These are phyloP conservation scores for Spea multiplicata DNA, from an alignment of 2,113 vertebrate genomes.

Conservation along the genomic window DNA sequence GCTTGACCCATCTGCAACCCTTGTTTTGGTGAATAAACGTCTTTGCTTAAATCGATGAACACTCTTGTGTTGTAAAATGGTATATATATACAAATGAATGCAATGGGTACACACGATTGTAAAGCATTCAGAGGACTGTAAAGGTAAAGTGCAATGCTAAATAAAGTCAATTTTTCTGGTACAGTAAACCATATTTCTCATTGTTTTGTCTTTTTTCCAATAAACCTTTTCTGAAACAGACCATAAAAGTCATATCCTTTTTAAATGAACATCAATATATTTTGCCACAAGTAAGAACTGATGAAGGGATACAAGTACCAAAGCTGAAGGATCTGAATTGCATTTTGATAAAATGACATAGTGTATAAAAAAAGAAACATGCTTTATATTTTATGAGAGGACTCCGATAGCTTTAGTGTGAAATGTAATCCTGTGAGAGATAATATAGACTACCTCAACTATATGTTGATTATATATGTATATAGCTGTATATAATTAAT, in stretches of 20 bases:
- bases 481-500: too few species aligned
- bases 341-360: conserved; percentile 28
- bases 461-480: too few species aligned
- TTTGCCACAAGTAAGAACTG: conserved; percentile 36
- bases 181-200: conserved; percentile 5
- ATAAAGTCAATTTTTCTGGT: neutral
- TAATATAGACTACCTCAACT: too few species aligned
- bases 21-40: too few species aligned
- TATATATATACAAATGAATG: too few species aligned
- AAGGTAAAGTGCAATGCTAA: neutral
- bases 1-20: too few species aligned
- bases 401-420: too few species aligned
- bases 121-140: neutral
- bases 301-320: conserved; percentile 22
- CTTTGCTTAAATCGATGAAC: too few species aligned
- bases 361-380: neutral
- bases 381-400: too few species aligned
- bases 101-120: neutral
- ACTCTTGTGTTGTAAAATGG: too few species aligned
- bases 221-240: conserved; percentile 12
- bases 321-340: conserved; percentile 18
- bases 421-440: too few species aligned
- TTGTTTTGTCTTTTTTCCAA: conserved; percentile 12
- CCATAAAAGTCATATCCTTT: neutral
- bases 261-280: conserved; percentile 26